Conservation (phyloP, 2,797 vertebrate genomes). For the Myotis daubentonii region DNA sequence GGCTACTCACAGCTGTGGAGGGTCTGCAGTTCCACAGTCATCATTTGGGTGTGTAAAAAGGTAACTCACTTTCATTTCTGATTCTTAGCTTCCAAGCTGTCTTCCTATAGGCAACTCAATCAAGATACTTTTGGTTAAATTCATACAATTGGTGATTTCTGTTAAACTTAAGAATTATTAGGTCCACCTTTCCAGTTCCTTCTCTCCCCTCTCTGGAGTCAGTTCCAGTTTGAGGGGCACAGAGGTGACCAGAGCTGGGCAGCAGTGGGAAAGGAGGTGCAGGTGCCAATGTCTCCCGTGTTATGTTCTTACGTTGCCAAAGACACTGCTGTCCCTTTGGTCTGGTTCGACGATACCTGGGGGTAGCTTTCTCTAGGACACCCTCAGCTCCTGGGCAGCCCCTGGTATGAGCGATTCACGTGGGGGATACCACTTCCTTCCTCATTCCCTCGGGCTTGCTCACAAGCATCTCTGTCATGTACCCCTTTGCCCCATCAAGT, state of each 20-base stretch:
- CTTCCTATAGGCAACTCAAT: not conserved
- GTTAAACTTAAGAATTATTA: not conserved
- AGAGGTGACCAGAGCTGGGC: not conserved
- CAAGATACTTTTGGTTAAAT: not conserved
- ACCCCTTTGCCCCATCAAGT: not conserved
- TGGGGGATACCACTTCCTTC: not conserved
- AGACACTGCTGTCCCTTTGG: not conserved
- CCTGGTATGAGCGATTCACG: not conserved
- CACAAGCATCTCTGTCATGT: not conserved
- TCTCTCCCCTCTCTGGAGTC: not conserved
- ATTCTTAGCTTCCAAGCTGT: not conserved
- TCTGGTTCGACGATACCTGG: not conserved
- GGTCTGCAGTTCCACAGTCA: not conserved
- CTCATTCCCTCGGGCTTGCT: fast-evolving
- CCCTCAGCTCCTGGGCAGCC: not conserved
- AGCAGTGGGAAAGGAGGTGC: not conserved
- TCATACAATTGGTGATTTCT: not conserved
- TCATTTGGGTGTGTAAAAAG: not conserved
- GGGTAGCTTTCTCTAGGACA: not conserved
- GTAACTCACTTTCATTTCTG: not conserved
- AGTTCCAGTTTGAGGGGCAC: not conserved
- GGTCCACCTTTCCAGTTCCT: not conserved
- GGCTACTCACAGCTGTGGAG: not conserved
- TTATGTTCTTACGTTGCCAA: not conserved
- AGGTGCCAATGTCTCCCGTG: no score